Evolutionary conservation across 2,888 invertebrate species (phyloP).

Genomic region (Polymixis lichenea): DNA sequence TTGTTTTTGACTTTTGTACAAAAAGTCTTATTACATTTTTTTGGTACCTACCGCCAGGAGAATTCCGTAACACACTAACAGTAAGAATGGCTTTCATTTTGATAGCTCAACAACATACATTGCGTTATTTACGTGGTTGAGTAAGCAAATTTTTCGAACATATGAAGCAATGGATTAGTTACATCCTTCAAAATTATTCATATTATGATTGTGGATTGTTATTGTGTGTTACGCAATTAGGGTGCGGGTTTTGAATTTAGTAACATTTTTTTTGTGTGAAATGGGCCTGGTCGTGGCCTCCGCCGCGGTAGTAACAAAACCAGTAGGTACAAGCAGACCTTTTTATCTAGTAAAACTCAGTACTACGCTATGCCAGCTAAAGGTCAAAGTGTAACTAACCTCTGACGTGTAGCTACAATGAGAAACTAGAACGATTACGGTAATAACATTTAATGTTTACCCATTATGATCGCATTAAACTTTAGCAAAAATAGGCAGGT

Average conservation of each 20-base stretch:
- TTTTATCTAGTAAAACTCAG: background rate
- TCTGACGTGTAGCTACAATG: background rate
- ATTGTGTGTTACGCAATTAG: too few relatives aligned
- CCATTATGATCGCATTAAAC: background rate
- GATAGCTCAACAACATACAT: too few relatives aligned
- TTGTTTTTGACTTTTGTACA: constrained; percentile 20
- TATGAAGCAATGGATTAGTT: too few relatives aligned
- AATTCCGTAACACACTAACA: too few relatives aligned
- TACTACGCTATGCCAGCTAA: background rate
- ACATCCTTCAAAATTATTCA: too few relatives aligned
- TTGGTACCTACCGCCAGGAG: too few relatives aligned
- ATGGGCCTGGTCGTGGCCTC: background rate
- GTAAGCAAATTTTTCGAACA: too few relatives aligned
- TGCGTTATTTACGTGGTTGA: too few relatives aligned
- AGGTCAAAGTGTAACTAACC: background rate
- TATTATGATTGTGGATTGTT: too few relatives aligned
- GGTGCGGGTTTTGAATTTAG: background rate
- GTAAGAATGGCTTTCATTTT: too few relatives aligned
- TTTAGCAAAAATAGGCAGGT: constrained; percentile 15
- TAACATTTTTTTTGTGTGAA: background rate
- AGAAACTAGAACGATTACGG: background rate
- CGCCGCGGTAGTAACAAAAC: background rate
- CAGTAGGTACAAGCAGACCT: background rate
- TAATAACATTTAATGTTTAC: background rate
- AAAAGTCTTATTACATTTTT: constrained; percentile 6